Conservation (phyloP, 2,888 invertebrate species). For the Petrolisthes manimaculis region DNA sequence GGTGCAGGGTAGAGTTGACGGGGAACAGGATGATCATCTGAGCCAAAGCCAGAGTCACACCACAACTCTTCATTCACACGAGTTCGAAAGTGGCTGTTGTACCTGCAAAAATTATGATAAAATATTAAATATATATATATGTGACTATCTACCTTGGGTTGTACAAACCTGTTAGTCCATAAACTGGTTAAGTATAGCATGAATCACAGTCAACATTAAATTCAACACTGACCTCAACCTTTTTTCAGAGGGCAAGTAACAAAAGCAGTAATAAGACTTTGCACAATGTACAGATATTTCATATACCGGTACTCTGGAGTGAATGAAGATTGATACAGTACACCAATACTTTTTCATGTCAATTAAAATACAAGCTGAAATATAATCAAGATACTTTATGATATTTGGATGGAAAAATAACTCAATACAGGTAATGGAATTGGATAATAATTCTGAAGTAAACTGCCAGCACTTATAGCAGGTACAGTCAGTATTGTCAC, state of each 20-base stretch:
- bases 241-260: neutral
- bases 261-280: no score
- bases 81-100: slow-evolving; percentile 57
- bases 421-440: no score
- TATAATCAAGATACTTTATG: no score
- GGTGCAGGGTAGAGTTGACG: slow-evolving; percentile 36
- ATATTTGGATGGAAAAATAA: no score
- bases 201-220: neutral
- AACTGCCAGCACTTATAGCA: no score
- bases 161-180: neutral
- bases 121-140: neutral
- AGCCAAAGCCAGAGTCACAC: slow-evolving; percentile 64
- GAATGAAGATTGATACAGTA: no score
- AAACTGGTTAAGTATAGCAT: neutral
- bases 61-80: slow-evolving; percentile 61
- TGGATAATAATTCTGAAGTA: no score
- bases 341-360: no score
- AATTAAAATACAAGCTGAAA: no score
- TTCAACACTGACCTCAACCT: neutral
- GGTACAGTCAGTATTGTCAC: no score
- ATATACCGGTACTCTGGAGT: no score
- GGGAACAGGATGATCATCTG: slow-evolving; percentile 44
- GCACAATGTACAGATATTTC: no score
- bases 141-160: neutral
- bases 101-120: slow-evolving; percentile 38